Base-by-base conservation (phyloP, 2,888 invertebrate species). In the Tachina grossa region DNA sequence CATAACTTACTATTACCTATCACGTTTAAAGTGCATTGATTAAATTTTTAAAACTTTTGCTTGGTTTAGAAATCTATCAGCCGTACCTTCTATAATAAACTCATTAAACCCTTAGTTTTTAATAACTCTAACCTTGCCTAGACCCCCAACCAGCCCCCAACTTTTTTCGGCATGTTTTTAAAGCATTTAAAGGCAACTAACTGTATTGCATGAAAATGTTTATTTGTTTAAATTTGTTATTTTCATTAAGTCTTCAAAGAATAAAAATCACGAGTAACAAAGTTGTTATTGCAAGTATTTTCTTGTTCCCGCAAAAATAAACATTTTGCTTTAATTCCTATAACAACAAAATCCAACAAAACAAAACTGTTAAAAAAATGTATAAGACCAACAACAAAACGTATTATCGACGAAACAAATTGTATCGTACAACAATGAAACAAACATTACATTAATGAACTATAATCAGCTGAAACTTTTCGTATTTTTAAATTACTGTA, bases 401-500 rank as follows among this genome's bases (percentile, higher is more conserved):
- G 61, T 75, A 82, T 88, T 88, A 88, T 88, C 87, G 88, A 88
- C 80, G 88, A 88, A 88, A 88, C 88, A 88, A 88, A 87, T 87
- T 88, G 84, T 74, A 78, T 83, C 74, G 81, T 68, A 83, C 85
- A 82, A 74, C 77, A 83, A 83, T 75, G 82, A 80, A 86, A 82
- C 78, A 80, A 86, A 82, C 80, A 82, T 68, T 68, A 87, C 69
- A 85, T 87, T 87, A 86, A 87, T 81, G 85, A 81, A 69, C 47
- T 57, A 74, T 74, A 87, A 87, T 87, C 81, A 86, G 78, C 59
- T 39, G 72, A 83, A 84, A 82, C 45, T 82, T 77, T 78, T 43
- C 57, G n/a, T 16, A 66, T 57, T 55, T 71, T 61, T 41, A 81
- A 71, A 66, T 81, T 14, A n/a, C 51, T 66, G 31, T 39, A 53